Evolutionary conservation across 2,888 invertebrate genomes (phyloP).

Genomic region (Chymomyza caudatula): DNA sequence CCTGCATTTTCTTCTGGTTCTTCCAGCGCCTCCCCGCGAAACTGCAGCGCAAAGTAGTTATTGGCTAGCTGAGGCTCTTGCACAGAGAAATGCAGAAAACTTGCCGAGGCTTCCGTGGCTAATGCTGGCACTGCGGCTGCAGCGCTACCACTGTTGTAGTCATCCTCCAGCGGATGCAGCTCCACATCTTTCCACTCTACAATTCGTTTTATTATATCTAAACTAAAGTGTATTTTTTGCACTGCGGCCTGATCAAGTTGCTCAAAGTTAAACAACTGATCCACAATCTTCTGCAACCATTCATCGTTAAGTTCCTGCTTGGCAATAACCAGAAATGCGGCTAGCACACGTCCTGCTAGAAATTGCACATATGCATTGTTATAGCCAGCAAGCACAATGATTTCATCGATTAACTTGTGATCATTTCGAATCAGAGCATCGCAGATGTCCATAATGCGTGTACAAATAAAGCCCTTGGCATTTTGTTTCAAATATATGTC

Average conservation of each 20-base stretch:
- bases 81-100: slow-evolving; percentile 69
- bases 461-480: slow-evolving; percentile 88
- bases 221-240: slow-evolving; percentile 88
- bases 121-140: slow-evolving; percentile 11
- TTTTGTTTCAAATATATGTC: slow-evolving; percentile 92
- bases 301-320: slow-evolving; percentile 88
- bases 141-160: slow-evolving; percentile 45
- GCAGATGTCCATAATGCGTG: slow-evolving; percentile 88
- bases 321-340: slow-evolving; percentile 90
- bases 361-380: slow-evolving; percentile 89
- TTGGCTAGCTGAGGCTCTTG: slow-evolving; percentile 73
- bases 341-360: slow-evolving; percentile 87
- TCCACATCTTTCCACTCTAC: slow-evolving; percentile 93
- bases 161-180: slow-evolving; percentile 88
- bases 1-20: background rate
- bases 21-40: slow-evolving; percentile 49
- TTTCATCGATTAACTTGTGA: slow-evolving; percentile 90
- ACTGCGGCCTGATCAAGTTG: slow-evolving; percentile 82
- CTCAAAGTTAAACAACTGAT: slow-evolving; percentile 84
- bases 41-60: slow-evolving; percentile 77
- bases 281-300: slow-evolving; percentile 88
- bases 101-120: slow-evolving; percentile 37
- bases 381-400: slow-evolving; percentile 87
- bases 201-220: slow-evolving; percentile 91
- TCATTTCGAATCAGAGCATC: slow-evolving; percentile 88